Evolutionary conservation across 2,888 invertebrate genomes (phyloP), one percentile per base, ranked within the genome.

Genomic region (Linnaemya vulpina): DNA sequence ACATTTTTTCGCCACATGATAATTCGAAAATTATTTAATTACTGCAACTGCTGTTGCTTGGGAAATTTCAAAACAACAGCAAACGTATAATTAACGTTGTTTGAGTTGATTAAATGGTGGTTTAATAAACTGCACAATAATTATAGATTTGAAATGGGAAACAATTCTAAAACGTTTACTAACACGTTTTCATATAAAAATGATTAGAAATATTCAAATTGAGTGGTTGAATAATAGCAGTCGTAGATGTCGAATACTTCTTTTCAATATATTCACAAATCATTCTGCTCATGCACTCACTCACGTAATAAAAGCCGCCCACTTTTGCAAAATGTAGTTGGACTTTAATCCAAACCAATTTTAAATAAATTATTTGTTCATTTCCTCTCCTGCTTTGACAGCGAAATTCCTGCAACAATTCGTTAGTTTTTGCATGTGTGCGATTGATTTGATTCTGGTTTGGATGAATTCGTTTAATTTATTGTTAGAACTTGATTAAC

Each of bases 401-500:
- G 40, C n/a, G 46, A 46, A 63, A 22, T 20, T 67, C 49, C 30
- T 53, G 38, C 53, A 40, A 25, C 68, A 40, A 25, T 75, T 40
- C 20, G 38, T 46, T 38, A 4, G n/a, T 2, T 67, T 17, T 35
- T 67, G 55, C 25, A 30, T 17, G n/a, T 63, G 38, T 53, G 25
- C 25, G 65, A 40, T 35, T 35, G 40, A 77, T 40, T 9, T 40
- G 40, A 55, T 35, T 13, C 38, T 40, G 17, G 11, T 49, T 3
- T 35, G 11, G 30, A 38, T 9, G 62, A 15, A 60, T 17, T 53
- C 46, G 22, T 40, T n/a, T 25, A 46, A 65, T 71, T 71, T 73
- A 67, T 58, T 80, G 62, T 40, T 58, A 60, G 40, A 81, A 65
- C 62, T 75, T 85, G 74, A 78, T 82, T 81, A 82, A 65, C 77